Conservation (phyloP, 2,888 invertebrate genomes). For the Pollenia amentaria region DNA sequence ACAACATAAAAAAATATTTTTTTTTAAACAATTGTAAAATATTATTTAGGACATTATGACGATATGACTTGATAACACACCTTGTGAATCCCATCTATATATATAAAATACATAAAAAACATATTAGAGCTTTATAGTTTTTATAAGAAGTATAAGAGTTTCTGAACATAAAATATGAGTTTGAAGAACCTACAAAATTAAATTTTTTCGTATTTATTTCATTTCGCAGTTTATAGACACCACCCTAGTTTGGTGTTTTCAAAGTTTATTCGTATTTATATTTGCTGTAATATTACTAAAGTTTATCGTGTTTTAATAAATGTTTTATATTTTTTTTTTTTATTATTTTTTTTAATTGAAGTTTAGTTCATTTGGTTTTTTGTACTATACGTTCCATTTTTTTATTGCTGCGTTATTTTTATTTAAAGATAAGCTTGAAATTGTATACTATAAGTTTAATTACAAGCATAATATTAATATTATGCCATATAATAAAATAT, state of each 20-base stretch:
- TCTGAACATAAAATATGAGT: too few species aligned
- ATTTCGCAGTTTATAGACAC: too few species aligned
- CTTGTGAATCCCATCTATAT: too few species aligned
- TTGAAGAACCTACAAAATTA: not conserved
- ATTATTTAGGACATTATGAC: too few species aligned
- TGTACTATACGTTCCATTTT: not conserved
- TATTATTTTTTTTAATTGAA: conserved; percentile 27
- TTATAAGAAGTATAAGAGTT: too few species aligned
- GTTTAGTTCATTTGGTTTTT: not conserved
- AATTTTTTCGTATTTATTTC: not conserved
- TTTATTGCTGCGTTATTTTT: conserved; percentile 4
- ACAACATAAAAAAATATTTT: too few species aligned
- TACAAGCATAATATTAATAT: not conserved
- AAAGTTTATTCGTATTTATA: not conserved
- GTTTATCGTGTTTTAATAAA: conserved; percentile 20
- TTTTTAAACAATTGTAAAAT: too few species aligned
- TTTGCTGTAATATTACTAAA: conserved; percentile 26
- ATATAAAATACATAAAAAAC: too few species aligned
- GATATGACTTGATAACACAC: too few species aligned
- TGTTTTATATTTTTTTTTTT: not conserved
- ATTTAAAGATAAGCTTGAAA: conserved; percentile 35
- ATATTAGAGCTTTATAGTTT: too few species aligned
- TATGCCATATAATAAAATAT: too few species aligned
- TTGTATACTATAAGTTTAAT: conserved; percentile 9
- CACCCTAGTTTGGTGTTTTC: not conserved